Evolutionary conservation across 23 tunicate species (phyloP).

Genomic region (Pegea sp.): DNA sequence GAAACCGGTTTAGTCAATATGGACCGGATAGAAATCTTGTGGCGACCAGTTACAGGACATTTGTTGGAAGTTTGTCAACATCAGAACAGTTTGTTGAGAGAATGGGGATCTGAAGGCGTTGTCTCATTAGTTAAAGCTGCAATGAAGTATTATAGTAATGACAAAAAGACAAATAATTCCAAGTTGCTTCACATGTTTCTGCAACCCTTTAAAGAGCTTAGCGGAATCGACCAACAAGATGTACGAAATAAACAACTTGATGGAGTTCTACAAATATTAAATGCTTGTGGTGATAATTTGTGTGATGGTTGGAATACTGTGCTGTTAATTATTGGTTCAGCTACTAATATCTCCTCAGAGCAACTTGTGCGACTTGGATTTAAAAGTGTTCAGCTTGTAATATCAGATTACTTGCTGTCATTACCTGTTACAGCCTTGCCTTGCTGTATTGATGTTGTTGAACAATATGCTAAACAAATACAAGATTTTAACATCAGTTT

Average conservation of each 20-base stretch:
- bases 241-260: constrained; percentile 61
- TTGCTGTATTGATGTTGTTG: constrained; percentile 60
- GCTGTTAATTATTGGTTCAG: constrained; percentile 48
- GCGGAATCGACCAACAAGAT: constrained; percentile 27
- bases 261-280: constrained; percentile 49
- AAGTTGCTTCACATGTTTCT: constrained; percentile 74
- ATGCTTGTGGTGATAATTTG: constrained; percentile 59
- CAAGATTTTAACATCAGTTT: constrained; percentile 89
- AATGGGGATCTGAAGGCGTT: constrained; percentile 96
- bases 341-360: constrained; percentile 42
- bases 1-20: constrained; percentile 89
- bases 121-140: constrained; percentile 73
- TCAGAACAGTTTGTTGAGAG: constrained; percentile 35
- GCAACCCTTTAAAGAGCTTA: constrained; percentile 57
- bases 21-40: constrained; percentile 71
- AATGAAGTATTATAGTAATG: constrained; percentile 40
- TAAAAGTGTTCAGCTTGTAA: constrained; percentile 67
- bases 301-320: constrained; percentile 65
- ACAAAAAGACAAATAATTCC: constrained; percentile 14
- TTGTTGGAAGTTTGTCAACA: constrained; percentile 91
- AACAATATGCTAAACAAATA: constrained; percentile 38
- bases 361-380: constrained; percentile 56
- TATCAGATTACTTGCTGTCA: constrained; percentile 63
- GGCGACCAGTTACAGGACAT: constrained; percentile 98
- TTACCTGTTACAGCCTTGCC: constrained; percentile 29